Percentiles rank a stretch among this genome's conserved stretches.
Conservation (phyloP, 92 coral and sea anemone species). For the Actinostola sp. region DNA sequence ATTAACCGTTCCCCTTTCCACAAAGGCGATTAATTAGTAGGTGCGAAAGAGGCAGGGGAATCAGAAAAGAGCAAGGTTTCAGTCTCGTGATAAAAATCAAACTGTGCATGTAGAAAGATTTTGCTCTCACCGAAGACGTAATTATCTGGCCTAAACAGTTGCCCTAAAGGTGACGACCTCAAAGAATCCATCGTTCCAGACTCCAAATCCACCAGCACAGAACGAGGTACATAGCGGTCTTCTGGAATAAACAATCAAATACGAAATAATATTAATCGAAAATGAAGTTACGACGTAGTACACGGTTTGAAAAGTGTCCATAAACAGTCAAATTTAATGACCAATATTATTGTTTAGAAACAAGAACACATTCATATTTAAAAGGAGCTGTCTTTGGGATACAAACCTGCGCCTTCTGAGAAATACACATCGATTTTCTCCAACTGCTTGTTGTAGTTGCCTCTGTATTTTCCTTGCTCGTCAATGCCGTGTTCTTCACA, state of each 20-base stretch:
- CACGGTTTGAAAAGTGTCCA: background rate
- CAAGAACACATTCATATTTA: background rate
- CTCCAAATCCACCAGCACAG: constrained; percentile 89
- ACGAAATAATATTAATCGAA: too few species aligned
- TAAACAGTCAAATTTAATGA: background rate
- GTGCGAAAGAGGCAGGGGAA: background rate
- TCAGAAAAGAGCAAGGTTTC: background rate
- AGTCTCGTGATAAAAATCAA: background rate
- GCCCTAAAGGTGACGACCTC: constrained; percentile 80
- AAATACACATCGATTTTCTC: constrained; percentile 86
- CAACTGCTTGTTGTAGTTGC: constrained; percentile 66
- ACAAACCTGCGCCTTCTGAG: constrained; percentile 80
- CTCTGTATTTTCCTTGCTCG: constrained; percentile 67
- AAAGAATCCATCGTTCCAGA: constrained; percentile 92
- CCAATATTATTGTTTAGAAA: background rate
- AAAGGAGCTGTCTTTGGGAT: background rate
- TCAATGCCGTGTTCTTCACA: constrained; percentile 88
- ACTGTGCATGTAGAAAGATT: background rate
- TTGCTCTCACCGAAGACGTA: constrained; percentile 83
- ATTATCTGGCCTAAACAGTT: constrained; percentile 89
- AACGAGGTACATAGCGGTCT: constrained; percentile 85
- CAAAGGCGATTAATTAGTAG: background rate
- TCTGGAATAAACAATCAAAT: constrained; percentile 38
- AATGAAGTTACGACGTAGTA: too few species aligned
- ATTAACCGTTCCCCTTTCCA: too few species aligned